A percentile compares a stretch with the other conserved stretches of the same genome.
phyloP scores from a whole-genome alignment of 2,888 invertebrate species.

The Plagodis dolabraria region DNA sequence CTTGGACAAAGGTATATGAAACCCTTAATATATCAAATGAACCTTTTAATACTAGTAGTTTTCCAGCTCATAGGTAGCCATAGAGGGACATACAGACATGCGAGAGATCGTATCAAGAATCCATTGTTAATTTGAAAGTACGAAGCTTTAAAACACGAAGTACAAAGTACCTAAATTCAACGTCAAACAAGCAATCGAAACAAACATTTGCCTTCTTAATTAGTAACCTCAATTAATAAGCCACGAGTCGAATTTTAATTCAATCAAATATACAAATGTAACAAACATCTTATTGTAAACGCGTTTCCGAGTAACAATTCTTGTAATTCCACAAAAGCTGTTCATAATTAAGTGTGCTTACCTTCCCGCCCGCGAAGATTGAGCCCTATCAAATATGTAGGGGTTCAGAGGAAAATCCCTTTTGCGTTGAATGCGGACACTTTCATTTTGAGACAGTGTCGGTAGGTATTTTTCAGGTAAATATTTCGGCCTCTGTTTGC shows the following conservation, averaged over 20 bases:
- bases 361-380: constrained; percentile 67
- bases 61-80: too few species aligned
- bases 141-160: too few species aligned
- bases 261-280: constrained; percentile 41
- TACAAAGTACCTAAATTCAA: neutral
- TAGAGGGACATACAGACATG: too few species aligned
- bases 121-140: too few species aligned
- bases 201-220: constrained; percentile 10
- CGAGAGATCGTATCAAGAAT: too few species aligned
- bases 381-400: constrained; percentile 75
- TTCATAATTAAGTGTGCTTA: constrained; percentile 73
- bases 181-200: neutral
- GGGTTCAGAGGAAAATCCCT: constrained; percentile 78
- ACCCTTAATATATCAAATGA: too few species aligned
- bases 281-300: constrained; percentile 46
- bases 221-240: constrained; percentile 13
- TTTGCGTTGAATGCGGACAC: constrained; percentile 75
- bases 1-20: too few species aligned
- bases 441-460: constrained; percentile 44
- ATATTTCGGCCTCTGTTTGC: neutral
- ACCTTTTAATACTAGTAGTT: too few species aligned
- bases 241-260: constrained; percentile 26
- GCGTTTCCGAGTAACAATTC: constrained; percentile 54
- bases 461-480: constrained; percentile 3
- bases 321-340: constrained; percentile 59